Evolutionary conservation across 2,113 vertebrate genomes (phyloP), one percentile per base, ranked within the genome.

Genomic region (Syngnathoides biaculeatus): DNA sequence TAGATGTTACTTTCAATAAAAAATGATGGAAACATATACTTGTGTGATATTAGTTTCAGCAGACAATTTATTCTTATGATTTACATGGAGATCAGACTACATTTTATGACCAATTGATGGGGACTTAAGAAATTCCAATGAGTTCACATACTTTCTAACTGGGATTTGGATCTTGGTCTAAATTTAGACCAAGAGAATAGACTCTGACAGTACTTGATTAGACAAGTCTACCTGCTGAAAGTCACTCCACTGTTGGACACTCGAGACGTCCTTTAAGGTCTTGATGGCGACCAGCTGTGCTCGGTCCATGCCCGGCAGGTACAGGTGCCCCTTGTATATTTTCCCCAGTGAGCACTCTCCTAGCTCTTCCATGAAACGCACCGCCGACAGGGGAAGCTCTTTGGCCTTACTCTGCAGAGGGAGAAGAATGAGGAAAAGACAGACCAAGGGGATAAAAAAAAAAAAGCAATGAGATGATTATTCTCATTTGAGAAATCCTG

Each of bases 321-420:
- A 98, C 75, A 99, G 94, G 56, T 98, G 97, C 20, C 97, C 97
- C 78, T 98, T 98, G 88, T 98, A 99, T 90, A 99, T 95, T 91
- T 98, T 99, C 22, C 97, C 95, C 0, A 99, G 89, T 0, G 87
- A 64, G 13, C 96, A 96, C 38, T 98, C 96, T 0, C 97, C 97
- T 35, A 99, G 71, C 81, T 99, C 97, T 90, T 99, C 97, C 97
- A 99, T 98, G 89, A 99, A 98, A 24, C 95, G 95, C 0, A 99
- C 97, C 0, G 96, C 96, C 0, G 97, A 99, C 42, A 98, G 90
- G 1, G 97, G 97, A 70, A 99, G 86, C 81, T 99, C 97, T 78
- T 98, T 98, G 59, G 95, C 94, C 76, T 98, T 99, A 68, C 93
- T 95, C 97, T 99, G 89, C 2, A 56, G 55, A 61, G 62, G 71